Conservation (phyloP, 2,113 vertebrate species). For the Ochotona curzoniae region DNA sequence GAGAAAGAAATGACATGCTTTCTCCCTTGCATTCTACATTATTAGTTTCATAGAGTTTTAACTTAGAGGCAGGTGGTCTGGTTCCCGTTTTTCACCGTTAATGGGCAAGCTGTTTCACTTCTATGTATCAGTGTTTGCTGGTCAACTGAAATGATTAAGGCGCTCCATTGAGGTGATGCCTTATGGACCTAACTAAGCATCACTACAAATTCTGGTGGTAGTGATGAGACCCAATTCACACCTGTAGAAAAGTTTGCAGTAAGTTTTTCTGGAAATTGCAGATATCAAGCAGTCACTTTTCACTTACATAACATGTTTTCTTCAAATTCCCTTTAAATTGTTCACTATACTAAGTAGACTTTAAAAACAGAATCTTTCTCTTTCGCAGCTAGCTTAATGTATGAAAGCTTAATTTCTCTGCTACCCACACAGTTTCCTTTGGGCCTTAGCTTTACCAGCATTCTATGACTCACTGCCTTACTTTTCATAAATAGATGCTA, state of each 20-base stretch:
- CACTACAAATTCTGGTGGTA: background rate
- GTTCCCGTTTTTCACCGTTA: background rate
- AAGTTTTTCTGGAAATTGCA: constrained; percentile 33
- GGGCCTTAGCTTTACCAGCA: constrained; percentile 60
- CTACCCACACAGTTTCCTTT: constrained; percentile 51
- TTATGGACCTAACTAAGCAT: background rate
- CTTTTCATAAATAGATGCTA: constrained; percentile 64
- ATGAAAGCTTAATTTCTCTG: constrained; percentile 58
- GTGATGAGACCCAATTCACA: background rate
- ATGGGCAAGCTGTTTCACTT: background rate
- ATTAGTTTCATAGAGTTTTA: background rate
- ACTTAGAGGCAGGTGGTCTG: background rate
- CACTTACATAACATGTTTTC: constrained; percentile 73
- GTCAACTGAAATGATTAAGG: background rate
- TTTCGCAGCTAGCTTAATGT: constrained; percentile 49
- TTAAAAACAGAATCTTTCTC: constrained; percentile 44
- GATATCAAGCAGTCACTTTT: background rate
- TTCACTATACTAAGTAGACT: constrained; percentile 41
- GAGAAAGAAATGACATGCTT: background rate
- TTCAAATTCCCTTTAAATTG: constrained; percentile 55
- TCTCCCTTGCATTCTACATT: background rate
- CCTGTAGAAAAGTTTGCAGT: background rate
- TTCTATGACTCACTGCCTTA: constrained; percentile 50
- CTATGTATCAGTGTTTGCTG: background rate
- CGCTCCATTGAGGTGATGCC: background rate